phyloP scores from a whole-genome alignment of 2,113 vertebrate genomes.

The Pipra filicauda region DNA sequence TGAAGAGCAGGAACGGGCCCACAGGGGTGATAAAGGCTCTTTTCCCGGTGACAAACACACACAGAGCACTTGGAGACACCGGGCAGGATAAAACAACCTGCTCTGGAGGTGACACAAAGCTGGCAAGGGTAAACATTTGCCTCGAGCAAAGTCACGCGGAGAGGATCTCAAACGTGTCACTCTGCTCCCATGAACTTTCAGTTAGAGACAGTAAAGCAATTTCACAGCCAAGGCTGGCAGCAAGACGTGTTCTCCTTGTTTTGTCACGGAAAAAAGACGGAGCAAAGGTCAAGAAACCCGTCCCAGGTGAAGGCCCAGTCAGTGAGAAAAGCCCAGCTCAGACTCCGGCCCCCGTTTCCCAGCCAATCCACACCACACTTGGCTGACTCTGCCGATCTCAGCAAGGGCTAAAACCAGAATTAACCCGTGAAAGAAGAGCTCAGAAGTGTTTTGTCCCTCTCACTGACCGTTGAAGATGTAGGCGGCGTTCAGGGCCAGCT shows the following conservation, averaged over 20 bases:
- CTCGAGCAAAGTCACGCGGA: background rate
- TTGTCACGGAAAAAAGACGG: background rate
- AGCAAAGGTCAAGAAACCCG: background rate
- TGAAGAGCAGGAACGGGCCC: background rate
- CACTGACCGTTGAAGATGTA: slow-evolving; percentile 93
- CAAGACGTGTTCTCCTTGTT: background rate
- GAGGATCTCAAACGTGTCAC: fast-evolving
- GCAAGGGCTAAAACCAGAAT: background rate
- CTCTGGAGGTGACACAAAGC: background rate
- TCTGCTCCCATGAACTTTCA: fast-evolving
- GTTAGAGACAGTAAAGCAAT: background rate
- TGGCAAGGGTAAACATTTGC: background rate
- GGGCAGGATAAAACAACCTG: background rate
- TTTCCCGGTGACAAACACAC: background rate
- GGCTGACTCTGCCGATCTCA: no score
- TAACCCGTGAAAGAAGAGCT: fast-evolving
- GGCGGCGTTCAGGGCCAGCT: slow-evolving; percentile 91
- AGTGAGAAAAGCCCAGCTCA: background rate
- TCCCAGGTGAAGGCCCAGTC: background rate
- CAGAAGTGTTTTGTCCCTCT: background rate
- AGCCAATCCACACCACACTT: no score
- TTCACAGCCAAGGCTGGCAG: background rate
- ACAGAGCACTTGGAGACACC: background rate
- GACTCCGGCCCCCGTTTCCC: no score
- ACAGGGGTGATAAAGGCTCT: background rate